Evolutionary conservation across 53 echinoderm and acorn worm species (phyloP), one percentile per base, ranked within the genome.

Genomic region (Henricia sp.): DNA sequence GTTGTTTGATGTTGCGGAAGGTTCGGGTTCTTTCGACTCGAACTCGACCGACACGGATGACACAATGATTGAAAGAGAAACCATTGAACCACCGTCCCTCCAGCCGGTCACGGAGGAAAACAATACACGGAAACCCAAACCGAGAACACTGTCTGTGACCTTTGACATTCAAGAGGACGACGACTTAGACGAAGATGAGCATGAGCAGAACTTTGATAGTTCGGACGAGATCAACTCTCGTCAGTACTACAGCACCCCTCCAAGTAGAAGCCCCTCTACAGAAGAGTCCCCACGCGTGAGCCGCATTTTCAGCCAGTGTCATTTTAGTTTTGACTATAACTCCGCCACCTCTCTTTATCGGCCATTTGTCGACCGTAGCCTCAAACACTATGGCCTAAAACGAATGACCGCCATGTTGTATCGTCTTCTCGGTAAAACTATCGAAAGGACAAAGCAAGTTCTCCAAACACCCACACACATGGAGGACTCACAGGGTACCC

Each of bases 321-420:
- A 95, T 64, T 95, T 95, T 58, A 95, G 96, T 56, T 95, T 95
- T 75, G 96, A 95, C 85, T 93, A 93, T 53, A 93, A 93, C 42
- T 84, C 85, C 2, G 50, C 93, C 28, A 94, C 97, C 2, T 94
- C 90, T 56, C 90, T 97, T 77, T 97, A 97, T 75, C 76, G 97
- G 13, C 97, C 94, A 2, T 97, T 92, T 60, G 97, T 97, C 11
- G 97, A 97, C 52, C 88, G 90, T 5, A 94, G 94, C 55, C 84
- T 97, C n/a, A 94, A 94, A 68, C 97, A 97, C 46, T 85, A 85
- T 11, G 97, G 97, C 9, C 62, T 97, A 69, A 67, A 82, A 41
- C 90, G 92, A 57, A 97, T 94, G 92, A 97, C 90, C 13, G 64
- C 72, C 50, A 65, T 90, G 55, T 55, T 97, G 90, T 89, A 93